Base-by-base conservation (phyloP, 2,113 vertebrate species). In the Coregonus clupeaformis region DNA sequence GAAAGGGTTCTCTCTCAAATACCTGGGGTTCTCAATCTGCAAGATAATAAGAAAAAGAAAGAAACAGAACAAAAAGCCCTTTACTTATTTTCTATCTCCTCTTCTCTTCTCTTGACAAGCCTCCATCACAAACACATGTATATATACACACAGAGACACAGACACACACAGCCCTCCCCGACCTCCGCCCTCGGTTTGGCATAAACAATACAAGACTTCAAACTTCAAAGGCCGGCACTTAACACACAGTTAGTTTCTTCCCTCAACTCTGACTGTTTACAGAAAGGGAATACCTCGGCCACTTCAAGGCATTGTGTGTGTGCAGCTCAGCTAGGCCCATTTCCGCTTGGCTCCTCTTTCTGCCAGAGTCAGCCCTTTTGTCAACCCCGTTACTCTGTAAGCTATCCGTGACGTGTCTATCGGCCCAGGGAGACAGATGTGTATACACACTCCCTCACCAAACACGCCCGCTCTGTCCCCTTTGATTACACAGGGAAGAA, bases 21-120 rank as follows among this genome's bases (percentile, higher is more conserved):
- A 98, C 83, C 95, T 94, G 80, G 96, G 96, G 82, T 97, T 97
- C 92, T 97, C 95, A 80, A 97, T 91, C 97, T 98, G 92, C 87
- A 91, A 95, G 89, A 89, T 75, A 79, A 87, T 75, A 79, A 81
- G 79, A 72, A 76, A 63, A 88, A 86, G 60, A 72, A 64, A 69
- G 77, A 94, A 88, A 81, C 24, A 80, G 75, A 72, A 76, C 88
- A 68, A 85, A 80, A 81, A 86, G 80, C 87, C 87, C 42, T 62
- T 79, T 30, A 80, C 73, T 71, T 75, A 52, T 74, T 74, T 78
- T 42, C 7, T 7, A 42, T 42, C 36, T 42, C 9, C 36, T 42
- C 36, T 7, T 42, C 70, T 49, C 63, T 71, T 49, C 67, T 75
- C 29, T 6, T 25, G n/a, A 5, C 67, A 22, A 12, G 14, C 22